phyloP scores from a whole-genome alignment of 2,113 vertebrate genomes.

The Atractosteus spatula region DNA sequence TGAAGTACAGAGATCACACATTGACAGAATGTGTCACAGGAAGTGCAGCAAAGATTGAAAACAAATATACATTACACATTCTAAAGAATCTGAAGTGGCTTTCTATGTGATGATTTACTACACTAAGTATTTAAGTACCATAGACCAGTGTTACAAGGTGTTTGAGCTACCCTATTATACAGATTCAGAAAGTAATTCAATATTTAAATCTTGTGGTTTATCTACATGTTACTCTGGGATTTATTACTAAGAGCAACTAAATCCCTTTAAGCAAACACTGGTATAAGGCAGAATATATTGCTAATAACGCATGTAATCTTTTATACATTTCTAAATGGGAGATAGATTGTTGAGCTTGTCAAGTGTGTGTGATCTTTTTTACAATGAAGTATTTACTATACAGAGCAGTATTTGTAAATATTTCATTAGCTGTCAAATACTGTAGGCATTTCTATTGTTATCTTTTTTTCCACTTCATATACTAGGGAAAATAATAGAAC shows the following conservation, averaged over 20 bases:
- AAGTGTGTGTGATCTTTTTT: conserved; percentile 4
- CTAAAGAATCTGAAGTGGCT: background rate
- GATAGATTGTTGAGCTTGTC: conserved; percentile 2
- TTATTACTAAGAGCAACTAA: conserved; percentile 7
- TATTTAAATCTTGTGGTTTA: conserved; percentile 21
- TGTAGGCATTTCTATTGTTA: background rate
- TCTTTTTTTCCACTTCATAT: no score
- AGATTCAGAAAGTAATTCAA: conserved; percentile 20
- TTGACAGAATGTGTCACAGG: conserved; percentile 27
- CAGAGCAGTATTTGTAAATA: background rate
- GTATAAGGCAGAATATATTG: conserved; percentile 9
- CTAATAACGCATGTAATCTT: conserved; percentile 13
- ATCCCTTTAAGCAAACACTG: conserved; percentile 17
- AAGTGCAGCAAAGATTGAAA: conserved; percentile 16
- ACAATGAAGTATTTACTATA: conserved; percentile 7
- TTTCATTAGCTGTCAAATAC: conserved; percentile 10
- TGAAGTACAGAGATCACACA: conserved; percentile 34
- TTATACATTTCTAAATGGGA: conserved; percentile 8
- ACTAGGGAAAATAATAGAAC: no score
- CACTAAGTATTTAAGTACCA: conserved; percentile 22
- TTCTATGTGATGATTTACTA: background rate
- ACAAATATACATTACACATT: background rate
- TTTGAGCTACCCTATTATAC: conserved; percentile 11
- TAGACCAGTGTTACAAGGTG: background rate
- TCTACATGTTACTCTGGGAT: conserved; percentile 5